phyloP scores from a whole-genome alignment of 2,797 vertebrate genomes.

The Brachyalestes nurse region DNA sequence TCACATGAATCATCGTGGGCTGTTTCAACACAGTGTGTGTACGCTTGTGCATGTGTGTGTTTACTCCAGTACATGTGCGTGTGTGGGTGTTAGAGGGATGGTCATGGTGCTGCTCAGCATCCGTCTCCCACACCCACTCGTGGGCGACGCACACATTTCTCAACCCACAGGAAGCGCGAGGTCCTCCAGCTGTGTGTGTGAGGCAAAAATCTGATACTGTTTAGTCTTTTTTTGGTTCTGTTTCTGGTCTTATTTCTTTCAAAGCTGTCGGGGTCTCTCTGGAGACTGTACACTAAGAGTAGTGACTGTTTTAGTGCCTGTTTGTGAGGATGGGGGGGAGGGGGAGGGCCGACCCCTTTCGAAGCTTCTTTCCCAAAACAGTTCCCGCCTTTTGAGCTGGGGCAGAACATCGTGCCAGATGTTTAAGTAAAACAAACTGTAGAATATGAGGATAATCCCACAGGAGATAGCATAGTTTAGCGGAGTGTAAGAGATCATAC shows the following conservation, averaged over 20 bases:
- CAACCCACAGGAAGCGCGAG: slow-evolving; percentile 69
- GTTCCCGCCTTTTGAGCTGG: slow-evolving; percentile 68
- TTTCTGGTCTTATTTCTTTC: slow-evolving; percentile 55
- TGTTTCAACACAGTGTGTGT: slow-evolving; percentile 13
- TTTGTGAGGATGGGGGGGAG: neutral
- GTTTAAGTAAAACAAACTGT: slow-evolving; percentile 73
- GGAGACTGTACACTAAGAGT: slow-evolving; percentile 9
- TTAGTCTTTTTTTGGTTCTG: slow-evolving; percentile 57
- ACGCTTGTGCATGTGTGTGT: slow-evolving; percentile 3
- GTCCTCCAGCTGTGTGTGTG: slow-evolving; percentile 70
- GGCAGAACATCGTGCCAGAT: slow-evolving; percentile 76
- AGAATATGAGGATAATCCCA: slow-evolving; percentile 67
- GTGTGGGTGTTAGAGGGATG: slow-evolving; percentile 24
- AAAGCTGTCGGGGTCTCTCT: slow-evolving; percentile 37
- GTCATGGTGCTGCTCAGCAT: slow-evolving; percentile 47
- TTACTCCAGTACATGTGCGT: slow-evolving; percentile 14
- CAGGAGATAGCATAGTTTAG: slow-evolving; percentile 39
- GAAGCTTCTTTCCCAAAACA: slow-evolving; percentile 62
- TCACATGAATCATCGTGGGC: slow-evolving; percentile 7
- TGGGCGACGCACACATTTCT: slow-evolving; percentile 64
- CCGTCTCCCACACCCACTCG: slow-evolving; percentile 74
- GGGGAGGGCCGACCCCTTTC: neutral
- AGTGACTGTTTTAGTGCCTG: slow-evolving; percentile 21
- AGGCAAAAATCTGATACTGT: slow-evolving; percentile 52
- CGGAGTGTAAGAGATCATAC: slow-evolving; percentile 34